Conservation (phyloP, 2,888 invertebrate genomes). For the Macaria liturata region DNA sequence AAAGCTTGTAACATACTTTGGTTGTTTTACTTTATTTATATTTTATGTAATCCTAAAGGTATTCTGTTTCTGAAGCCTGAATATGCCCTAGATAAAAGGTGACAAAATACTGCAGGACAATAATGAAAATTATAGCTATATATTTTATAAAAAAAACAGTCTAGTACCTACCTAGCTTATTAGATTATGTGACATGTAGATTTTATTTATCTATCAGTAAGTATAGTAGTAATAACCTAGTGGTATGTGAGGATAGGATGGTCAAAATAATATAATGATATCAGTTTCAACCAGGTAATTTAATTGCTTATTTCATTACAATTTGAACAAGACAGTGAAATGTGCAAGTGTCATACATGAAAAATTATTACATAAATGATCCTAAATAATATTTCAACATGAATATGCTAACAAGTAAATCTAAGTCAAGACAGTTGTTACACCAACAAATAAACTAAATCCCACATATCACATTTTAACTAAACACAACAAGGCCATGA, state of each 20-base stretch:
- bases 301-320: constrained; percentile 74
- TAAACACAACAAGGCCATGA: constrained; percentile 66
- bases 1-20: constrained; percentile 11
- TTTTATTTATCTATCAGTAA: too few relatives aligned
- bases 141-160: too few relatives aligned
- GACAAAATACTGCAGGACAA: too few relatives aligned
- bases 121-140: too few relatives aligned
- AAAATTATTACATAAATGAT: constrained; percentile 71
- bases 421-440: constrained; percentile 50
- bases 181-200: too few relatives aligned
- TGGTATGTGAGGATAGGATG: constrained; percentile 4
- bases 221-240: too few relatives aligned
- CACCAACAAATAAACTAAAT: constrained; percentile 64
- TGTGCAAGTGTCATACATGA: constrained; percentile 68
- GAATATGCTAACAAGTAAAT: constrained; percentile 37
- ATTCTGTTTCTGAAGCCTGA: too few relatives aligned
- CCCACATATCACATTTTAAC: constrained; percentile 77
- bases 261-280: constrained; percentile 21
- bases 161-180: too few relatives aligned
- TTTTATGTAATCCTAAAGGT: too few relatives aligned
- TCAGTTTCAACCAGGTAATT: constrained; percentile 64
- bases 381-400: constrained; percentile 52
- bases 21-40: too few relatives aligned
- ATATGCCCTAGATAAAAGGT: too few relatives aligned
- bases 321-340: constrained; percentile 71